phyloP scores from a whole-genome alignment of 2,888 invertebrate genomes.

The Cyclophora albipunctata region DNA sequence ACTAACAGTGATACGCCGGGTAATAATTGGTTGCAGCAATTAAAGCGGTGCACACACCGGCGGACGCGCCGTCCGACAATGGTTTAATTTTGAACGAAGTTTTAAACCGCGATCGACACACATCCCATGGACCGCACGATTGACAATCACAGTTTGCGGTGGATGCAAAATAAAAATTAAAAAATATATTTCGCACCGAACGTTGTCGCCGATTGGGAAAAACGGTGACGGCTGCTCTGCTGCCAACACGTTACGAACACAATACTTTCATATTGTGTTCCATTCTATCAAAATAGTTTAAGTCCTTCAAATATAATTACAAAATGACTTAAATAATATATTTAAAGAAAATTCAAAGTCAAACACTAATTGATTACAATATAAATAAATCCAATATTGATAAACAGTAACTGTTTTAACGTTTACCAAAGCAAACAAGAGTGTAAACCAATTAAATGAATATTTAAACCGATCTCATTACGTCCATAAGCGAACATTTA shows the following conservation, averaged over 20 bases:
- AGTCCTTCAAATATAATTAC: too few species aligned
- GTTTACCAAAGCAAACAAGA: too few species aligned
- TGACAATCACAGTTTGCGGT: slow-evolving; percentile 34
- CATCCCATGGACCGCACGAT: slow-evolving; percentile 24
- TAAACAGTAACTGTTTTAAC: too few species aligned
- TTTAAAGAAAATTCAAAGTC: too few species aligned
- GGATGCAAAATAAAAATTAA: slow-evolving; percentile 19
- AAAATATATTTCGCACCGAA: slow-evolving; percentile 12
- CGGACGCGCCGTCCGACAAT: slow-evolving; percentile 22
- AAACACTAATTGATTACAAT: too few species aligned
- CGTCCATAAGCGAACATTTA: slow-evolving; percentile 47
- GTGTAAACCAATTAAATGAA: too few species aligned
- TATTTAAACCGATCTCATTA: slow-evolving; percentile 10
- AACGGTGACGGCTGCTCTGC: slow-evolving; percentile 1
- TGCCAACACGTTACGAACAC: too few species aligned
- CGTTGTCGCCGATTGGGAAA: slow-evolving; percentile 1
- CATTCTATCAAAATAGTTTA: too few species aligned
- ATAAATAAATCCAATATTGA: too few species aligned
- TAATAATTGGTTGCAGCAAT: slow-evolving; percentile 47
- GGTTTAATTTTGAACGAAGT: slow-evolving; percentile 41
- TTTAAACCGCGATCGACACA: slow-evolving; percentile 38
- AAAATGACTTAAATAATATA: too few species aligned
- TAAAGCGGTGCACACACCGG: slow-evolving; percentile 23
- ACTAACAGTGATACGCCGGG: slow-evolving; percentile 40
- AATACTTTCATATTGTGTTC: too few species aligned